Evolutionary conservation across 2,113 vertebrate species (phyloP), one percentile per base, ranked within the genome.

Genomic region (Chauna torquata): DNA sequence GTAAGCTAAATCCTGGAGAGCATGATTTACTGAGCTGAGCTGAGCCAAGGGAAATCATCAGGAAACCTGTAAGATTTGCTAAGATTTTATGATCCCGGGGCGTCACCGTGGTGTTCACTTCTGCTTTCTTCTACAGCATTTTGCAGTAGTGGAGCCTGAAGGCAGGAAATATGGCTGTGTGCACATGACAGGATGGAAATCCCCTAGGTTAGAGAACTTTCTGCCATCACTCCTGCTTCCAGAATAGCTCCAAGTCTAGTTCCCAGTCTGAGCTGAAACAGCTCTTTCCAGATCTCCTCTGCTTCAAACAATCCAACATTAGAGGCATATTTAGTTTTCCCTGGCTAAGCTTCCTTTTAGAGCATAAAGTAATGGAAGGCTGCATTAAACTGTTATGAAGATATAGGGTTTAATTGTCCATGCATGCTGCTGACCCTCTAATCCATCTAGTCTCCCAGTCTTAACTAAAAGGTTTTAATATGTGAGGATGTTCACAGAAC

Each of bases 11-110:
- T 91, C 75, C 92, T 62, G 59, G 62, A 90, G 54, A 91, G 54
- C 70, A 49, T 10, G 36, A 66, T 76, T 96, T 85, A 80, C 80
- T 62, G 44, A 93, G 62, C 45, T 90, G 70, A 95, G 55, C 32
- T 0, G 66, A 97, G 92, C 62, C 87, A 88, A 85, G 94, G 68
- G 82, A 96, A 94, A 95, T 91, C 57, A 92, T 59, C 62, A 90
- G 61, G 24, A 92, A 93, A 85, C 74, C 87, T 88, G 34, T 61
- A 54, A 95, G 75, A 91, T 74, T 30, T 85, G 58, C 85, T 72
- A 86, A 54, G 57, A 96, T 82, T 96, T 96, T 82, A 76, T 45
- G 70, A 70, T 91, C 58, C 86, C 87, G 25, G 14, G 84, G 81
- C 71, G 92, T 42, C 74, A 66, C 36, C 65, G 15, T 45, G 40